Evolutionary conservation across 2,797 vertebrate genomes (phyloP).

Genomic region (Spinus olivaceus): DNA sequence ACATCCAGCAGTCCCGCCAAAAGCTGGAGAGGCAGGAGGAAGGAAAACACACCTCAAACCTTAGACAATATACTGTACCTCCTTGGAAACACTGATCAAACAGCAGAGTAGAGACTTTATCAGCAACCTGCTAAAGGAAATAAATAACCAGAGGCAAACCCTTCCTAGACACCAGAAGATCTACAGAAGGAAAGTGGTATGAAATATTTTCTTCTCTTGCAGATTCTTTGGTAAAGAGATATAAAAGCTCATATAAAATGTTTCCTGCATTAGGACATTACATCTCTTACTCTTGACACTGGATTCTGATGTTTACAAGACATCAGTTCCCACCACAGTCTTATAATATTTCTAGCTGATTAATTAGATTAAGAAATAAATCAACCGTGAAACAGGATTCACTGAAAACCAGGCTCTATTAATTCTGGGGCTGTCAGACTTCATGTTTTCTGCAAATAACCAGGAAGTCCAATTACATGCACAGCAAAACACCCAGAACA

Average conservation of each 20-base stretch:
- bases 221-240: not conserved
- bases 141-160: not conserved
- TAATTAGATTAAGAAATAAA: slow-evolving; percentile 43
- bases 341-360: slow-evolving; percentile 14
- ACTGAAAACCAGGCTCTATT: not conserved
- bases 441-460: slow-evolving; percentile 1
- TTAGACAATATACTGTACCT: not conserved
- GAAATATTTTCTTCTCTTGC: not conserved
- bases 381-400: slow-evolving; percentile 37
- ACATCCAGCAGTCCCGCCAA: not conserved
- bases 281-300: not conserved
- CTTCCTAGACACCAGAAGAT: not conserved
- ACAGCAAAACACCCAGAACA: not conserved
- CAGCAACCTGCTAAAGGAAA: not conserved
- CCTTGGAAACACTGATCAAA: not conserved
- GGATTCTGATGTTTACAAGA: not conserved
- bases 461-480: slow-evolving; percentile 14
- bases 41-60: slow-evolving; percentile 31
- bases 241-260: not conserved
- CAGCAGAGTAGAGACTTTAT: not conserved
- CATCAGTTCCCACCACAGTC: not conserved
- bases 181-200: not conserved
- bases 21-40: not conserved
- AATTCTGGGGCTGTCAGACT: not conserved
- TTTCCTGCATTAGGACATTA: not conserved